Percentiles rank a stretch among this genome's conserved stretches.
Evolutionary conservation across 2,797 vertebrate species (phyloP).

Genomic region (Aulostomus chinensis): DNA sequence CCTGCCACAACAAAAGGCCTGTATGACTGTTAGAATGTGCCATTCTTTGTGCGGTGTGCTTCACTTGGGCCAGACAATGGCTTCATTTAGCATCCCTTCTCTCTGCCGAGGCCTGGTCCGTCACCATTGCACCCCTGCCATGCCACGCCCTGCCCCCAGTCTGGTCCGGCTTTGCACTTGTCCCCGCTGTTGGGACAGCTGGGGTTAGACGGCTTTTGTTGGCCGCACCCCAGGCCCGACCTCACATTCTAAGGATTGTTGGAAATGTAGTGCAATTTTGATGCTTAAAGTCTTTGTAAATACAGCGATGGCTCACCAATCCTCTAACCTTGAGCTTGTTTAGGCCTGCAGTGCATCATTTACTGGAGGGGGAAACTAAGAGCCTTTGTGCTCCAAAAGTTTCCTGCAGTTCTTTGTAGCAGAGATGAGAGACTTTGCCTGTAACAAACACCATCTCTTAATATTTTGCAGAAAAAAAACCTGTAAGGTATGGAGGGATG

Average conservation of each 20-base stretch:
- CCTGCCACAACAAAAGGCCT: conserved; percentile 74
- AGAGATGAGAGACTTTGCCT: too few relatives aligned
- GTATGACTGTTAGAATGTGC: conserved; percentile 80
- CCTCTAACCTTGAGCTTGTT: neutral
- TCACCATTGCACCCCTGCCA: conserved; percentile 69
- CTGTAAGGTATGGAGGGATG: too few relatives aligned
- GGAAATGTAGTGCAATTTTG: neutral
- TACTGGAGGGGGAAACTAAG: too few relatives aligned
- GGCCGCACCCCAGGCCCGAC: conserved; percentile 54
- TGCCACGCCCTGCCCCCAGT: conserved; percentile 72
- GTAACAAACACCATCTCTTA: too few relatives aligned
- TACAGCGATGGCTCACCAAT: neutral
- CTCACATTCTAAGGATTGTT: conserved; percentile 52
- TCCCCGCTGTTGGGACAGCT: conserved; percentile 67
- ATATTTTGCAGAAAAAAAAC: too few relatives aligned
- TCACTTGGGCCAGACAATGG: conserved; percentile 83
- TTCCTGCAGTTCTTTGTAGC: too few relatives aligned
- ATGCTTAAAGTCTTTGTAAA: neutral
- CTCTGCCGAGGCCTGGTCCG: conserved; percentile 64
- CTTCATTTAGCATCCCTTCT: conserved; percentile 80
- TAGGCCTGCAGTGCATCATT: too few relatives aligned
- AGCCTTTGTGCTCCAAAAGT: neutral
- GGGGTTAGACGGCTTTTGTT: conserved; percentile 50
- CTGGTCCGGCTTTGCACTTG: conserved; percentile 68
- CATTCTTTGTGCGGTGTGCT: conserved; percentile 79